Conservation (phyloP, 2,888 invertebrate species). For the Artemia sinica region DNA sequence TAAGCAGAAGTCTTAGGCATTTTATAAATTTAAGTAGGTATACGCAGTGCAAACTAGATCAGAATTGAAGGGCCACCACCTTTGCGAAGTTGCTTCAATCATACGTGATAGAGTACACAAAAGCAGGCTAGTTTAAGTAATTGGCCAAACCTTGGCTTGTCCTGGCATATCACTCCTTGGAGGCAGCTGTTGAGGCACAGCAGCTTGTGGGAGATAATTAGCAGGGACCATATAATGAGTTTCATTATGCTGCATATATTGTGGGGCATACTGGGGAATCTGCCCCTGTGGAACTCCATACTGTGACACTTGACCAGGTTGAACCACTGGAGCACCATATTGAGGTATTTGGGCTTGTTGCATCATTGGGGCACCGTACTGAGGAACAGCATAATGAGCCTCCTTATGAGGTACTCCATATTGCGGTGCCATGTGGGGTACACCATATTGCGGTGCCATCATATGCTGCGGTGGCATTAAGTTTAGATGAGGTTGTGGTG, state of each 20-base stretch:
- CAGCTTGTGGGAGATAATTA: slow-evolving; percentile 17
- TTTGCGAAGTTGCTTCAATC: too few species aligned
- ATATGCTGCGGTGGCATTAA: slow-evolving; percentile 9
- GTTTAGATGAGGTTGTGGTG: slow-evolving; percentile 20
- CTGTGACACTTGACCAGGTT: slow-evolving; percentile 25
- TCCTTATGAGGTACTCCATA: not conserved
- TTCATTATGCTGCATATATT: slow-evolving; percentile 19
- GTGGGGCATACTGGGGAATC: slow-evolving; percentile 24
- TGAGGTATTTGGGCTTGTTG: slow-evolving; percentile 26
- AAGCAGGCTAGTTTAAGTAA: too few species aligned
- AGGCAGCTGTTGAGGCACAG: slow-evolving; percentile 14
- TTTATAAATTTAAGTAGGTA: too few species aligned
- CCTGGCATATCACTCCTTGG: not conserved
- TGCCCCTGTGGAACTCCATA: slow-evolving; percentile 28
- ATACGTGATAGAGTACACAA: too few species aligned
- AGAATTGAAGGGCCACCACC: too few species aligned
- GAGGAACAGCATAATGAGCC: not conserved
- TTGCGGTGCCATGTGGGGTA: slow-evolving; percentile 13
- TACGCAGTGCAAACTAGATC: too few species aligned
- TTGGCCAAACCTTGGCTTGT: too few species aligned
- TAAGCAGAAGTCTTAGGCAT: too few species aligned
- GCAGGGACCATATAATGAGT: slow-evolving; percentile 14
- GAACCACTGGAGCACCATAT: slow-evolving; percentile 26
- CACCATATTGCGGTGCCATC: slow-evolving; percentile 15
- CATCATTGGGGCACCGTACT: slow-evolving; percentile 14